Evolutionary conservation across 2,888 invertebrate genomes (phyloP).

Genomic region (Drosophila aldrichi): DNA sequence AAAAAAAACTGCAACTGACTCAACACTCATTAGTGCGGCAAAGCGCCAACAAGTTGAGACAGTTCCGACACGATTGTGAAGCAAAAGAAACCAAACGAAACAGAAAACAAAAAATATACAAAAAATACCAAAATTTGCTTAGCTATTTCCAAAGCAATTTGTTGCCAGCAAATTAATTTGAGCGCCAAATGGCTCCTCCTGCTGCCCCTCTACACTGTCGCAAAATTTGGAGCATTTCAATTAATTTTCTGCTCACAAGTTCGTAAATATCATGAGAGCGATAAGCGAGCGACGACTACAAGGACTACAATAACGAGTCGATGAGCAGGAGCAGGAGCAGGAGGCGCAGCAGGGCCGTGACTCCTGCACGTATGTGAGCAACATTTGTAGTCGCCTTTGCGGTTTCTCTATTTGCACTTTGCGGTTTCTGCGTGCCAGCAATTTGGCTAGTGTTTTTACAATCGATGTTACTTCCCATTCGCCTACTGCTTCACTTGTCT

Average conservation of each 20-base stretch:
- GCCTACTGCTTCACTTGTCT: no score
- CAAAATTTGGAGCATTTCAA: slow-evolving; percentile 42
- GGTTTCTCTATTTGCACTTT: slow-evolving; percentile 51
- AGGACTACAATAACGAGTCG: neutral
- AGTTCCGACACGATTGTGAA: slow-evolving; percentile 3
- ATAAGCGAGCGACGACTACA: slow-evolving; percentile 18
- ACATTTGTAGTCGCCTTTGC: slow-evolving; percentile 21
- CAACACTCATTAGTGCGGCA: slow-evolving; percentile 57
- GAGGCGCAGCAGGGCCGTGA: no score
- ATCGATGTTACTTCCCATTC: slow-evolving; percentile 20
- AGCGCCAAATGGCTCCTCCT: slow-evolving; percentile 34
- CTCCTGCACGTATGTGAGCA: neutral
- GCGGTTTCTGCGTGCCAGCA: slow-evolving; percentile 58
- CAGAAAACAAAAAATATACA: slow-evolving; percentile 15
- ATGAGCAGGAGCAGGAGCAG: no score
- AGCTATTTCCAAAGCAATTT: slow-evolving; percentile 58
- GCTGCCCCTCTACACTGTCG: neutral
- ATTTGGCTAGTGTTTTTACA: slow-evolving; percentile 55
- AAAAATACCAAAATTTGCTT: slow-evolving; percentile 59
- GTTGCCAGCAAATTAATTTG: slow-evolving; percentile 69
- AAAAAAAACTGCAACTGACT: slow-evolving; percentile 33
- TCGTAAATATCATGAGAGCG: slow-evolving; percentile 38
- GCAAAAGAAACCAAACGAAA: slow-evolving; percentile 18
- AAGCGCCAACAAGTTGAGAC: slow-evolving; percentile 49
- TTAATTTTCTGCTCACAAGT: slow-evolving; percentile 60